These are phyloP conservation scores for Papilio polytes DNA, from an alignment of 1,140 invertebrate genomes.

Conservation along the genomic window DNA sequence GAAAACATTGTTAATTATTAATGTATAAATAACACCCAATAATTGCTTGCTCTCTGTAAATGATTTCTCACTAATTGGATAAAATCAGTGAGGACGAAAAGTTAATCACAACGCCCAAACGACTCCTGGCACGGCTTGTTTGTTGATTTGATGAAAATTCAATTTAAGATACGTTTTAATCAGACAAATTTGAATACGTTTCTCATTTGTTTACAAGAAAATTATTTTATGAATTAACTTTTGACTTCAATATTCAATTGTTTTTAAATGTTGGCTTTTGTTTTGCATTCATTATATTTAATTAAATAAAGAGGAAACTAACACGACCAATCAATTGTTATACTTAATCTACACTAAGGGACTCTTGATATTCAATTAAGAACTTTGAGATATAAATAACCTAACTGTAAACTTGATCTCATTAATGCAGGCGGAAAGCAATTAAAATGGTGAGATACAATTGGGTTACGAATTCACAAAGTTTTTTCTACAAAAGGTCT, in stretches of 20 bases:
- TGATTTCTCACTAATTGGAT: constrained; percentile 13
- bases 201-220: too few species aligned
- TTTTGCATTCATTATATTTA: too few species aligned
- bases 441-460: neutral
- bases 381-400: too few species aligned
- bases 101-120: neutral
- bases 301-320: too few species aligned
- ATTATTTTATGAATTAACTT: too few species aligned
- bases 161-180: neutral
- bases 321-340: too few species aligned
- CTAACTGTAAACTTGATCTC: neutral
- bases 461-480: neutral
- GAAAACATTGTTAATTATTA: neutral
- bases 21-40: neutral
- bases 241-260: too few species aligned
- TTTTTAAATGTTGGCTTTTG: too few species aligned
- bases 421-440: neutral
- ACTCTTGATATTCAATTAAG: neutral
- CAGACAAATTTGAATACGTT: neutral
- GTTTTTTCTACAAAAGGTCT: neutral
- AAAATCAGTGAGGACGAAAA: neutral
- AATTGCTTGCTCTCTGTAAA: constrained; percentile 7
- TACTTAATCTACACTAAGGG: too few species aligned
- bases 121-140: neutral
- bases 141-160: constrained; percentile 16